Base-by-base conservation (phyloP, 2,113 vertebrate species). In the Gavialis gangeticus region DNA sequence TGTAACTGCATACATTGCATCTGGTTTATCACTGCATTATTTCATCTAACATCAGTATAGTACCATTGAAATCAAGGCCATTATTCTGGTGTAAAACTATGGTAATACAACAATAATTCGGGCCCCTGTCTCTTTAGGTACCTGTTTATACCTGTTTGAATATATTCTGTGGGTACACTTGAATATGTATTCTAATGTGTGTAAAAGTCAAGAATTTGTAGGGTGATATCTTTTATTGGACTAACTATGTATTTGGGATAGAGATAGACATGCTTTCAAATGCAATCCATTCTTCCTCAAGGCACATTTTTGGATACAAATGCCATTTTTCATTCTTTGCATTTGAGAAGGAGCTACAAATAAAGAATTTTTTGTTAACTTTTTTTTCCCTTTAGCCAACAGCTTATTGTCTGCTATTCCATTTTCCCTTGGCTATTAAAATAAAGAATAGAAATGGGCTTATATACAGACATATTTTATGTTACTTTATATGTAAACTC, bases 401-500 rank as follows among this genome's bases (percentile, higher is more conserved):
- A 34, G 19, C 60, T 93, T 92, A 87, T 86, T 92, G 16, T 79
- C 85, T 10, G 64, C 3, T 7, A 76, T 55, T 79, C 81, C 27
- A 87, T 81, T 93, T 73, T 21, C 21, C 10, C 10, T 89, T 67
- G 28, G 28, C n/a, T 90, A 75, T 91, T 85, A 58, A 89, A 92
- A 92, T 56, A 63, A 92, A 57, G 84, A 89, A 91, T 94, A 88
- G 24, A 88, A 96, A 88, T 87, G 62, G 54, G 93, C 34, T 93
- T 97, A 93, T 76, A 87, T 86, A 67, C 21, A 94, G 79, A 30
- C 15, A 87, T 82, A 79, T 94, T 91, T 93, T 94, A 91, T 88
- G 30, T 86, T 81, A 90, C 66, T 96, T 95, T 96, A 87, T 87
- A 96, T 87, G 46, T 92, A 97, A 97, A 97, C 59, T 96, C 59